Evolutionary conservation across 2,888 invertebrate genomes (phyloP).

Genomic region (Oegoconia quadripuncta): DNA sequence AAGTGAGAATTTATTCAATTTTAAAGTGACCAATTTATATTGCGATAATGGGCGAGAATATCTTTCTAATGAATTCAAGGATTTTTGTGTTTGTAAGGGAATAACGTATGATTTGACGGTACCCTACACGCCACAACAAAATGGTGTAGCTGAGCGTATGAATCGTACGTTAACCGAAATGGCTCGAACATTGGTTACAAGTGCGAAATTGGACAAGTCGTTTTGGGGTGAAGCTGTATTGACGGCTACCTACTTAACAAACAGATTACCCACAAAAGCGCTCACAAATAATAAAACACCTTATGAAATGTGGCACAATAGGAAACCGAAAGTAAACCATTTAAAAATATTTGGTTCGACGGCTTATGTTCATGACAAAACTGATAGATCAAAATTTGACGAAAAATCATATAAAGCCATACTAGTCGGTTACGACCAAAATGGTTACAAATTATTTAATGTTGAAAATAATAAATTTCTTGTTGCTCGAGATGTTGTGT

Average conservation of each 20-base stretch:
- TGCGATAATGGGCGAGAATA: slow-evolving; percentile 38
- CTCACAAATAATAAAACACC: slow-evolving; percentile 37
- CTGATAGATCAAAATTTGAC: neutral
- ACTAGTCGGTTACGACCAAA: no score
- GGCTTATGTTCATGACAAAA: neutral
- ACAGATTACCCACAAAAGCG: slow-evolving; percentile 36
- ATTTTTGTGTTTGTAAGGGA: slow-evolving; percentile 18
- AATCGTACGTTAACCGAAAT: slow-evolving; percentile 10
- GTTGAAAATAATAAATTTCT: no score
- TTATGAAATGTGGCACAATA: slow-evolving; percentile 43
- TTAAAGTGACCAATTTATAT: slow-evolving; percentile 32
- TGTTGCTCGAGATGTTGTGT: no score
- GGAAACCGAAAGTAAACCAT: slow-evolving; percentile 30
- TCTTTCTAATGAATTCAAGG: slow-evolving; percentile 32
- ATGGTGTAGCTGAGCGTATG: slow-evolving; percentile 10
- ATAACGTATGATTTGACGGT: no score
- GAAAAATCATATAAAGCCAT: no score
- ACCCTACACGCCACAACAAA: slow-evolving; percentile 12
- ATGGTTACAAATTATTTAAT: no score
- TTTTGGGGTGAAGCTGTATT: slow-evolving; percentile 1
- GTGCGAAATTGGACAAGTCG: slow-evolving; percentile 6
- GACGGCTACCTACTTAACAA: neutral
- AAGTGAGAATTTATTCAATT: slow-evolving; percentile 29
- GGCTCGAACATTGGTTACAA: slow-evolving; percentile 6
- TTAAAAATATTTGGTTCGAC: slow-evolving; percentile 39